Evolutionary conservation across 2,113 vertebrate species (phyloP).

Genomic region (Cathartes aura): DNA sequence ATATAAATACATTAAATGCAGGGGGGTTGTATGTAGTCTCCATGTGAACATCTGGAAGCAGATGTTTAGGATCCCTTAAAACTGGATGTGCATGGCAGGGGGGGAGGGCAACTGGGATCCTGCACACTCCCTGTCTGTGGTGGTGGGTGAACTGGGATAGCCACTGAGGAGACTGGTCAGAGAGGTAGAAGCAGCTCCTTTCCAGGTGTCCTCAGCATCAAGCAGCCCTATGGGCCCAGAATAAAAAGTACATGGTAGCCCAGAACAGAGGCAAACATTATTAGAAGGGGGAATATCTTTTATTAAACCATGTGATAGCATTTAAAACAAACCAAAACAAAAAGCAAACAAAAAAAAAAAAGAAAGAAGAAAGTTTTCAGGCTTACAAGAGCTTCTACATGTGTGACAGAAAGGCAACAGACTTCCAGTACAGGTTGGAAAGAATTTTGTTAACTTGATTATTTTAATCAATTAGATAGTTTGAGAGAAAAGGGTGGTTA

Average conservation of each 20-base stretch:
- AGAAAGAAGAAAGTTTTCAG: background rate
- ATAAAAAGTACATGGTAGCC: background rate
- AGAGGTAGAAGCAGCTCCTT: background rate
- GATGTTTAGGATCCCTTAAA: background rate
- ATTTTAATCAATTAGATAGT: background rate
- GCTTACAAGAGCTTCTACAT: background rate
- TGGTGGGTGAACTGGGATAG: background rate
- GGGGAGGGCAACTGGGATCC: background rate
- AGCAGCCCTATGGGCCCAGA: background rate
- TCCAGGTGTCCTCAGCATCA: background rate
- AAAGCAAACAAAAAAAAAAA: background rate
- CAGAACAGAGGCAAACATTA: background rate
- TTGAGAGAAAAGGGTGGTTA: background rate
- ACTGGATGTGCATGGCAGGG: background rate
- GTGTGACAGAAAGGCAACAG: background rate
- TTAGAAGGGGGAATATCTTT: background rate
- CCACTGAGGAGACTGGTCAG: background rate
- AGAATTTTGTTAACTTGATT: background rate
- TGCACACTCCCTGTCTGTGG: background rate
- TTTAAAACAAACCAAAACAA: background rate
- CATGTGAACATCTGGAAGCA: background rate
- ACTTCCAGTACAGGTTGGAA: background rate
- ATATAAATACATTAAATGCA: background rate
- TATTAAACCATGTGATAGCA: background rate
- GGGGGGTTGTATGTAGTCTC: background rate